Evolutionary conservation across 2,888 invertebrate species (phyloP).

Genomic region (Conistra vaccinii): DNA sequence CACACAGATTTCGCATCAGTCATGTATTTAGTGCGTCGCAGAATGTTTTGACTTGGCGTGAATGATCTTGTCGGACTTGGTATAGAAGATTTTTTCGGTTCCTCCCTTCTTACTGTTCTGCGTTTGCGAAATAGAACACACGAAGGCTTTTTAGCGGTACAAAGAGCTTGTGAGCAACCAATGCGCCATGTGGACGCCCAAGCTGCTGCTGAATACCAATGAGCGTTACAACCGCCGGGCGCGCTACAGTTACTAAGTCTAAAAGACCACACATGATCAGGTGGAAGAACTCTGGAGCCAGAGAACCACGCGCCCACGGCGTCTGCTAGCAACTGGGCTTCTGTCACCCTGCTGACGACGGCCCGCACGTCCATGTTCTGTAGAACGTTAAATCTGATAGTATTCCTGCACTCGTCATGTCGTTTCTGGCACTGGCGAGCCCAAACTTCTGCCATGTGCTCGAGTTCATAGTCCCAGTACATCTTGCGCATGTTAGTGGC

Average conservation of each 20-base stretch:
- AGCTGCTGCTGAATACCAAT: conserved; percentile 86
- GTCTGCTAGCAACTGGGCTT: conserved; percentile 86
- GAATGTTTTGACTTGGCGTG: conserved; percentile 70
- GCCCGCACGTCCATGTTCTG: conserved; percentile 88
- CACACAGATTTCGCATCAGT: conserved; percentile 66
- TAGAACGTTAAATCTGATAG: conserved; percentile 84
- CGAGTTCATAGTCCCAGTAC: conserved; percentile 89
- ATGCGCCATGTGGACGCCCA: conserved; percentile 88
- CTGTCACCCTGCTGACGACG: conserved; percentile 81
- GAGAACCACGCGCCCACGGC: conserved; percentile 87
- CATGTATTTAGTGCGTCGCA: conserved; percentile 81
- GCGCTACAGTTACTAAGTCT: conserved; percentile 83
- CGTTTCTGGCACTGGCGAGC: conserved; percentile 88
- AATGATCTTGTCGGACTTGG: conserved; percentile 19
- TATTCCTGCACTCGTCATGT: conserved; percentile 88
- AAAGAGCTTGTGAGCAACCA: conserved; percentile 86
- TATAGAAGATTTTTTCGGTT: not conserved
- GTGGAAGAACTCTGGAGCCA: conserved; percentile 81
- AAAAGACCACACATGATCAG: conserved; percentile 84
- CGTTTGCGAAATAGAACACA: conserved; percentile 80
- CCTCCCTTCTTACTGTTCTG: conserved; percentile 59
- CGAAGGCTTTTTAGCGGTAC: conserved; percentile 81
- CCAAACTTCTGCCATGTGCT: conserved; percentile 86
- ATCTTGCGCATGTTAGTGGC: conserved; percentile 89
- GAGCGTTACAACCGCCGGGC: conserved; percentile 84